Evolutionary conservation across 2,888 invertebrate genomes (phyloP).

Genomic region (Heliconius charithonia): DNA sequence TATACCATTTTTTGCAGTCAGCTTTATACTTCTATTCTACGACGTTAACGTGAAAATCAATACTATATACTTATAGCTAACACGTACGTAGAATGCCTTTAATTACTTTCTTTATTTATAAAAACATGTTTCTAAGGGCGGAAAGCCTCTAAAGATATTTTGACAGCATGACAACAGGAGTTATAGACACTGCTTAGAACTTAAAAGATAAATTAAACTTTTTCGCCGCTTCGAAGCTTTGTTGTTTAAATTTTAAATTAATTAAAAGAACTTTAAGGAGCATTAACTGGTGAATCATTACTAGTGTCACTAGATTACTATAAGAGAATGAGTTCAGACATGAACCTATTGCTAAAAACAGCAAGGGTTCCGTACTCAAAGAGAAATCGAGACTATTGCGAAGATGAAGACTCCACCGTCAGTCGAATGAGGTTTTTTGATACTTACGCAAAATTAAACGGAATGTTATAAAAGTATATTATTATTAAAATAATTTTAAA

Average conservation of each 20-base stretch:
- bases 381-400: too few relatives aligned
- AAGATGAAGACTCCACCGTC: too few relatives aligned
- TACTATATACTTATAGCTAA: background rate
- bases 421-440: too few relatives aligned
- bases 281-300: background rate
- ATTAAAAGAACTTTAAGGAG: conserved; percentile 37
- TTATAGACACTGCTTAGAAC: conserved; percentile 38
- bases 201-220: conserved; percentile 42
- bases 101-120: background rate
- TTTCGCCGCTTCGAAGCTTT: conserved; percentile 33
- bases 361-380: too few relatives aligned
- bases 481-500: too few relatives aligned
- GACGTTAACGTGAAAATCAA: background rate
- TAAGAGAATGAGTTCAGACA: background rate
- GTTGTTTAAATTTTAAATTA: conserved; percentile 42
- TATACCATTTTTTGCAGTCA: background rate
- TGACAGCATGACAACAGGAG: conserved; percentile 20
- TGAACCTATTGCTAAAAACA: too few relatives aligned
- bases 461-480: too few relatives aligned
- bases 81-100: background rate
- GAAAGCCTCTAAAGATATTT: background rate
- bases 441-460: too few relatives aligned
- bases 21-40: background rate
- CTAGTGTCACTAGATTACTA: conserved; percentile 5
- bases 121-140: conserved; percentile 4